These are phyloP conservation scores for Xiphophorus couchianus DNA, from an alignment of 2,113 vertebrate species.

Conservation along the genomic window DNA sequence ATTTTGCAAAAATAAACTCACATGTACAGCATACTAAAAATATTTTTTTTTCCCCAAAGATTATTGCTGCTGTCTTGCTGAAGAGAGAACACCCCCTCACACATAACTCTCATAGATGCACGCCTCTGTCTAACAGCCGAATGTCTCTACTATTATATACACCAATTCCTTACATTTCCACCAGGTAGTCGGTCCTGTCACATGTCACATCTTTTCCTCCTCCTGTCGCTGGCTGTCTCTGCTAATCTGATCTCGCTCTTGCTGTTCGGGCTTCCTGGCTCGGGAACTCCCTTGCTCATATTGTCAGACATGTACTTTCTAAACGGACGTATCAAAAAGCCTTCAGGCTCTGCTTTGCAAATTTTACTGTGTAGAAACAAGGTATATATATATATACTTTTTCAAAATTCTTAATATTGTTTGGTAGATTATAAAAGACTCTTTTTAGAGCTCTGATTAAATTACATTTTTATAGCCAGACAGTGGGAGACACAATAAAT, in stretches of 20 bases:
- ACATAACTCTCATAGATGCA: background rate
- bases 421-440: background rate
- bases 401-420: background rate
- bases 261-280: conserved; percentile 1
- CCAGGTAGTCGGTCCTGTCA: conserved; percentile 38
- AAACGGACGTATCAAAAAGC: background rate
- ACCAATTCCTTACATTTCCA: conserved; percentile 34
- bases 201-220: conserved; percentile 25
- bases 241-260: conserved; percentile 9
- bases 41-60: conserved; percentile 9
- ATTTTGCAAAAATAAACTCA: background rate
- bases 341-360: background rate
- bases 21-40: conserved; percentile 25
- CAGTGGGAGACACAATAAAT: background rate
- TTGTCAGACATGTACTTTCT: background rate
- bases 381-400: background rate
- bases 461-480: background rate
- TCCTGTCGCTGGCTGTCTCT: conserved; percentile 18
- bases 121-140: conserved; percentile 30
- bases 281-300: background rate
- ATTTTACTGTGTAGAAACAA: background rate
- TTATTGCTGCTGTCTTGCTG: conserved; percentile 32
- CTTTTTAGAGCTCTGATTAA: background rate
- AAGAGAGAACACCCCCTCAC: conserved; percentile 30
- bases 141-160: conserved; percentile 41